Evolutionary conservation across 1,140 invertebrate genomes (phyloP).

Genomic region (Bombus waltoni): DNA sequence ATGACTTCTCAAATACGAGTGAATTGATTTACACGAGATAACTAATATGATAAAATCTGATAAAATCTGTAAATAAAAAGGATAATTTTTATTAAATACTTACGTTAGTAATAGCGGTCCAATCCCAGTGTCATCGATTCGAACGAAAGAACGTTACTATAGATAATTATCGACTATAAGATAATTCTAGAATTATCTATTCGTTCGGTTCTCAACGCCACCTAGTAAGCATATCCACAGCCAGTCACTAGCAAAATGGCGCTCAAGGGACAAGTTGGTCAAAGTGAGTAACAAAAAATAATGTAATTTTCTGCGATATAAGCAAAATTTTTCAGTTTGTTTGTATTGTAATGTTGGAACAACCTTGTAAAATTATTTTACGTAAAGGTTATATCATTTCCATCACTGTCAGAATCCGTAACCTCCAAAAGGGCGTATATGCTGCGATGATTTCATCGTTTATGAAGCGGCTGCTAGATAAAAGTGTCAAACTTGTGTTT

Average conservation of each 20-base stretch:
- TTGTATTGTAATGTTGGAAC: not conserved
- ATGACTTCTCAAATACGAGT: not conserved
- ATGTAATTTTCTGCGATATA: conserved; percentile 68
- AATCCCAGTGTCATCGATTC: conserved; percentile 24
- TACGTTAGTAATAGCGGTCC: not conserved
- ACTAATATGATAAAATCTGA: no score
- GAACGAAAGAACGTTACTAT: conserved; percentile 1
- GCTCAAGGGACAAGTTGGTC: conserved; percentile 84
- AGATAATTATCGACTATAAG: conserved; percentile 25
- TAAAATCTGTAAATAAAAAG: no score
- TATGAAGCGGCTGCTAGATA: conserved; percentile 51
- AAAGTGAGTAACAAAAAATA: conserved; percentile 82
- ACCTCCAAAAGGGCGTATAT: conserved; percentile 70
- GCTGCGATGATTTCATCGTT: conserved; percentile 69
- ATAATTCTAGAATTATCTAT: conserved; percentile 44
- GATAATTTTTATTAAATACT: conserved; percentile 11
- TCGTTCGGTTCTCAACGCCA: conserved; percentile 41
- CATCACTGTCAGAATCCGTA: conserved; percentile 61
- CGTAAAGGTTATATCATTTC: not conserved
- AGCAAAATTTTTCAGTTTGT: conserved; percentile 4
- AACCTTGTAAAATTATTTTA: not conserved
- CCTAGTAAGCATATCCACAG: conserved; percentile 46
- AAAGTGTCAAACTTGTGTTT: conserved; percentile 54
- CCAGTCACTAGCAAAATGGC: conserved; percentile 83
- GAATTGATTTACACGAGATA: not conserved